A percentile compares a stretch with the other conserved stretches of the same genome.
Conservation (phyloP, 2,888 invertebrate genomes). For the Hirtodrosophila confusa region DNA sequence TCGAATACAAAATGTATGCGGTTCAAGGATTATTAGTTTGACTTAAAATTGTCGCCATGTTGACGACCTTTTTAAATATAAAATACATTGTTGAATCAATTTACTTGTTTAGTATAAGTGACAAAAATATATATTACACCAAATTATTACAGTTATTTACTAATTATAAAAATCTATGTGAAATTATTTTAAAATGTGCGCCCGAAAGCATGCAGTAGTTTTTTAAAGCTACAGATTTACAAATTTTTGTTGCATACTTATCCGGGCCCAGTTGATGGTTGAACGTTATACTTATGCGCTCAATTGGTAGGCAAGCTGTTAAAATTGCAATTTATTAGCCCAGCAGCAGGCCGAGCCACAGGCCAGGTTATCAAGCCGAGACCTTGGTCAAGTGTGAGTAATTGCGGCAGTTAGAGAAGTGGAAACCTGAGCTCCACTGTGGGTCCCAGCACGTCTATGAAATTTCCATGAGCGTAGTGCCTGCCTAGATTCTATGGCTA, state of each 20-base stretch:
- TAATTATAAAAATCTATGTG: background rate
- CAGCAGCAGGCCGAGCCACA: conserved; percentile 19
- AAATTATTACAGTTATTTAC: too few species aligned
- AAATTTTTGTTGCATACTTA: conserved; percentile 10
- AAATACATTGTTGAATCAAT: too few species aligned
- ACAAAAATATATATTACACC: too few species aligned
- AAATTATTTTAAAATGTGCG: background rate
- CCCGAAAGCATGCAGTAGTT: conserved; percentile 4
- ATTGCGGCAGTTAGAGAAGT: conserved; percentile 65
- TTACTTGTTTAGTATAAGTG: too few species aligned
- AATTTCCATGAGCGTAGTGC: conserved; percentile 63
- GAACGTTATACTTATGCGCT: conserved; percentile 7
- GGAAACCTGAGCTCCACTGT: conserved; percentile 43
- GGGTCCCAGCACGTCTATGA: conserved; percentile 35
- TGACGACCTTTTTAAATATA: too few species aligned
- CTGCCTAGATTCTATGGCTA: conserved; percentile 34
- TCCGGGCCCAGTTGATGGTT: conserved; percentile 1
- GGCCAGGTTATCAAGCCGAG: conserved; percentile 38
- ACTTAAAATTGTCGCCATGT: too few species aligned
- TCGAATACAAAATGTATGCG: too few species aligned
- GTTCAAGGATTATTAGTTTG: too few species aligned
- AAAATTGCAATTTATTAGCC: conserved; percentile 60
- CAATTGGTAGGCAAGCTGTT: conserved; percentile 31
- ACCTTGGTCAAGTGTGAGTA: conserved; percentile 70
- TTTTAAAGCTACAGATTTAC: background rate